Evolutionary conservation across 2,797 vertebrate genomes (phyloP).

Genomic region (Tauraco hartlaubi): DNA sequence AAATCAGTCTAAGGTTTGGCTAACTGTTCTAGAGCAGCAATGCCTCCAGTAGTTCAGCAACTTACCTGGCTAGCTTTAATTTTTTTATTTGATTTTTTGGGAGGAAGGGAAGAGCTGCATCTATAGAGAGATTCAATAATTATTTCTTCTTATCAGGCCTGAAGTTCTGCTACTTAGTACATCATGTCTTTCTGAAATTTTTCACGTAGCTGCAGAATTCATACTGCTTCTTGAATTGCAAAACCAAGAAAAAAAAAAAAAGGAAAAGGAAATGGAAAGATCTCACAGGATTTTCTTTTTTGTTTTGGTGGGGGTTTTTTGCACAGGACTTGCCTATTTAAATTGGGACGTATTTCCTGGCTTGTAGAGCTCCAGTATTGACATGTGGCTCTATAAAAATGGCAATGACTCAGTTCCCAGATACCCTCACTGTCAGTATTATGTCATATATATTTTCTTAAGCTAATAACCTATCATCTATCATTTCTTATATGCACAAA

Average conservation of each 20-base stretch:
- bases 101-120: not conserved
- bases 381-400: not conserved
- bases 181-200: not conserved
- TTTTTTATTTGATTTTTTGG: not conserved
- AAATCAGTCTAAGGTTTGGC: not conserved
- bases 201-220: not conserved
- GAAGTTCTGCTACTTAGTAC: not conserved
- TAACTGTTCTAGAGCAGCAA: not conserved
- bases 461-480: not conserved
- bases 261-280: no score
- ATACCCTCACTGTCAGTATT: not conserved
- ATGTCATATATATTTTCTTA: not conserved
- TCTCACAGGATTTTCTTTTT: not conserved
- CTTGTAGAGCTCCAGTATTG: not conserved
- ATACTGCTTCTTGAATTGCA: not conserved
- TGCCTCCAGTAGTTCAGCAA: not conserved
- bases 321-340: not conserved
- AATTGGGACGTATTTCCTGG: not conserved
- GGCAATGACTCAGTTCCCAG: not conserved
- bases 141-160: not conserved
- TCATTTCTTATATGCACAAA: not conserved
- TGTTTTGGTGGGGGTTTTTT: not conserved
- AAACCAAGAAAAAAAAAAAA: not conserved
- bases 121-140: not conserved
- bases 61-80: not conserved